Percentiles rank a stretch among this genome's conserved stretches.
Conservation (phyloP, 2,113 vertebrate species). For the Tupaia chinensis region DNA sequence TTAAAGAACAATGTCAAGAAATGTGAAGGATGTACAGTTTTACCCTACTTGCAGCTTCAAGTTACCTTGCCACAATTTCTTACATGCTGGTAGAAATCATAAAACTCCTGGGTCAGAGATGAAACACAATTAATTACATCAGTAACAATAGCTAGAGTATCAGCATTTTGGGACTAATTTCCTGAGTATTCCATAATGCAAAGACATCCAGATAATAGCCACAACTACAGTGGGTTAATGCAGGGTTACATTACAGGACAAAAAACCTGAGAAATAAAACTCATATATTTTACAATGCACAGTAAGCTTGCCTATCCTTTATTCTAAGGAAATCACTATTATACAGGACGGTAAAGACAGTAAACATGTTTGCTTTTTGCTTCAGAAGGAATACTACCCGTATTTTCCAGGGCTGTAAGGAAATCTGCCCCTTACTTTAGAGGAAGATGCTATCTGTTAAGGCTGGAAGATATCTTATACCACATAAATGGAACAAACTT, state of each 20-base stretch:
- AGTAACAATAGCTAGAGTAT: background rate
- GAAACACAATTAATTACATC: background rate
- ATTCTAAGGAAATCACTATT: constrained; percentile 38
- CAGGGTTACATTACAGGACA: background rate
- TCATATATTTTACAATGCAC: background rate
- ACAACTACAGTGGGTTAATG: background rate
- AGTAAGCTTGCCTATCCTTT: background rate
- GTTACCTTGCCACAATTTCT: background rate
- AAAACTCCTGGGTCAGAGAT: background rate
- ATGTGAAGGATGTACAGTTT: background rate
- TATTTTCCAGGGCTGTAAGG: background rate
- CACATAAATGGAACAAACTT: background rate
- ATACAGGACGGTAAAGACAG: background rate
- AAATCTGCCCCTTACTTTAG: background rate
- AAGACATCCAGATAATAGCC: background rate
- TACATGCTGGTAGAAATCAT: background rate
- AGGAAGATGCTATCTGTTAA: background rate
- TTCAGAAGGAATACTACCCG: background rate
- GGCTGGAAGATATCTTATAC: background rate
- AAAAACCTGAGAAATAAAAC: background rate
- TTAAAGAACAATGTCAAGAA: background rate
- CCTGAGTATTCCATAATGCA: background rate
- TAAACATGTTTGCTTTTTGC: background rate
- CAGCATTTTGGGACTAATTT: background rate
- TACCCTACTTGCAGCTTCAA: background rate